These are phyloP conservation scores for Pipistrellus pipistrellus DNA, from an alignment of 2,797 vertebrate genomes.

Conservation along the genomic window DNA sequence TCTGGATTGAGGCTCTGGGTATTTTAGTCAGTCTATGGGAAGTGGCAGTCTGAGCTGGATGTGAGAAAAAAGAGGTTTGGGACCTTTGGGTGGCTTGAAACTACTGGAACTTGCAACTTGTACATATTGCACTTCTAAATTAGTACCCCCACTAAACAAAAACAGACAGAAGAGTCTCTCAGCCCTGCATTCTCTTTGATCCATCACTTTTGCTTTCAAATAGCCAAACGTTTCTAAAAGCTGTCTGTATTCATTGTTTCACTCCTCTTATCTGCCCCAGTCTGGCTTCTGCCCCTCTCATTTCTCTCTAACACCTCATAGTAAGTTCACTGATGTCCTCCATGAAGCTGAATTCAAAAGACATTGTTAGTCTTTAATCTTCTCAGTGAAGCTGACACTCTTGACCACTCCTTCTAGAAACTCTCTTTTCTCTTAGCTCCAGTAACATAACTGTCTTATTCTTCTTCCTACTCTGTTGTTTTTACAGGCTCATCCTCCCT, in stretches of 20 bases:
- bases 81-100: not conserved
- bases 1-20: not conserved
- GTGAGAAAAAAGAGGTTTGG: not conserved
- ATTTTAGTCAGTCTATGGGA: not conserved
- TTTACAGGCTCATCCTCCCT: constrained; percentile 40
- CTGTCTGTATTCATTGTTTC: not conserved
- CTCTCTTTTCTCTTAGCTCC: not conserved
- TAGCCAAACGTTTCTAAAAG: not conserved
- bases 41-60: not conserved
- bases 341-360: not conserved
- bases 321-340: not conserved
- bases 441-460: not conserved
- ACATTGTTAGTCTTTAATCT: constrained; percentile 4
- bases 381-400: not conserved
- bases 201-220: not conserved
- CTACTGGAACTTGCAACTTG: not conserved
- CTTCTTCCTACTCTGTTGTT: constrained; percentile 45
- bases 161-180: not conserved
- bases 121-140: not conserved
- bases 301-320: not conserved
- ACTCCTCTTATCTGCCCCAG: not conserved
- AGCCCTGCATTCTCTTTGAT: not conserved
- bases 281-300: not conserved
- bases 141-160: not conserved
- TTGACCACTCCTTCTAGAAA: constrained; percentile 24